A percentile compares a stretch with the other conserved stretches of the same genome.
Evolutionary conservation across 2,113 vertebrate species (phyloP).

Genomic region (Sterna hirundo): DNA sequence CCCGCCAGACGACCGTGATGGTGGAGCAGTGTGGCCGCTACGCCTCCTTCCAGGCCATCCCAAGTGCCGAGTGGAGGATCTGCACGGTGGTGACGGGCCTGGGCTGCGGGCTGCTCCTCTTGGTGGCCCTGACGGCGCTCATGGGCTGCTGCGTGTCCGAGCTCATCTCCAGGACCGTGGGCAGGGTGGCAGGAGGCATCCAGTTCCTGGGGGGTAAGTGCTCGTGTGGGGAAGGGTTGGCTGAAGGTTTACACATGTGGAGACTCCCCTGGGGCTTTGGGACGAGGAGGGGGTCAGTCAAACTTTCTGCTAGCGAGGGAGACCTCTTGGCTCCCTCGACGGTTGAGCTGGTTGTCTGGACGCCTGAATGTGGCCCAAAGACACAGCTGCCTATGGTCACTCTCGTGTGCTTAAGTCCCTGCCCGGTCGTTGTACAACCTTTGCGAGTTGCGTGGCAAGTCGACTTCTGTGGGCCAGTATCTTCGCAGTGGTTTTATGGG

Average conservation of each 20-base stretch:
- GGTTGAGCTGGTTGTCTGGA: not conserved
- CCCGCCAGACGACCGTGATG: conserved; percentile 90
- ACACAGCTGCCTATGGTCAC: not conserved
- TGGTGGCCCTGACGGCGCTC: conserved; percentile 92
- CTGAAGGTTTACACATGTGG: accelerated
- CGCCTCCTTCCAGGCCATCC: conserved; percentile 94
- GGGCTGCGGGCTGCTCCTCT: conserved; percentile 92
- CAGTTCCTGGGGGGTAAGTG: conserved; percentile 96
- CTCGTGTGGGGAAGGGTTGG: not conserved
- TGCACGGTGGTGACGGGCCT: conserved; percentile 92
- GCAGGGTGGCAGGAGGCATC: conserved; percentile 93
- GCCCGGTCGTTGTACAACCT: not conserved
- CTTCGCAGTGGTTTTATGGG: not conserved
- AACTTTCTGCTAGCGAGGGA: not conserved
- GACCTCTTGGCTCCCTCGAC: accelerated
- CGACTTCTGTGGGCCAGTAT: not conserved
- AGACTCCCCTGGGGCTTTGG: not conserved
- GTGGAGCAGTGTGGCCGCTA: conserved; percentile 97
- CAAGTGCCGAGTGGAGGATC: conserved; percentile 92
- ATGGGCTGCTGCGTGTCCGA: conserved; percentile 98
- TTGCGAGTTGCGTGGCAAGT: not conserved
- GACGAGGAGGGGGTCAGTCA: not conserved
- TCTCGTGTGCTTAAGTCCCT: not conserved
- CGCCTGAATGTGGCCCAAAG: not conserved
- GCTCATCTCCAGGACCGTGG: conserved; percentile 95